Conservation (phyloP, 2,888 invertebrate genomes). For the Micropterix aruncella region DNA sequence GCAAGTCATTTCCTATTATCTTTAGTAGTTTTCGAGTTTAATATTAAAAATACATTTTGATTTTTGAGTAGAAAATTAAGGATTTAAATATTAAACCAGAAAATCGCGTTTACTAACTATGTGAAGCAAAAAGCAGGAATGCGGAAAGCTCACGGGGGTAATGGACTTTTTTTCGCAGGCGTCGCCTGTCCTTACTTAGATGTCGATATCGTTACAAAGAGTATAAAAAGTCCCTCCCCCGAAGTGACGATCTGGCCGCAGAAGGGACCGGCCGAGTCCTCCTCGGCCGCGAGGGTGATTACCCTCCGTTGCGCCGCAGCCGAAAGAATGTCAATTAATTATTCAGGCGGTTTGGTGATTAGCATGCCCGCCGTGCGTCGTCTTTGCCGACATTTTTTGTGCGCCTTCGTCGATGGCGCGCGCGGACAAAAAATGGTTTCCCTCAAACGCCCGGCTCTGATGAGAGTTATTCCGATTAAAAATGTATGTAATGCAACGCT, state of each 20-base stretch:
- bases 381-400: slow-evolving; percentile 1
- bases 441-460: not conserved
- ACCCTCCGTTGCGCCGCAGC: slow-evolving; percentile 13
- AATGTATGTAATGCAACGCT: not conserved
- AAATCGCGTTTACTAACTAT: too few relatives aligned
- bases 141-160: too few relatives aligned
- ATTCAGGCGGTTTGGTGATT: slow-evolving; percentile 13
- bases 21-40: too few relatives aligned
- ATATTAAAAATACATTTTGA: too few relatives aligned
- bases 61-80: too few relatives aligned
- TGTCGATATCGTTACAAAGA: not conserved
- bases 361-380: slow-evolving; percentile 11
- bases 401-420: not conserved
- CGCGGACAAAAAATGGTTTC: slow-evolving; percentile 3
- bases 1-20: too few relatives aligned
- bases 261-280: slow-evolving; percentile 12
- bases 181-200: too few relatives aligned
- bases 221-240: not conserved
- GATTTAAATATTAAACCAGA: too few relatives aligned
- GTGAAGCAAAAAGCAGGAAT: too few relatives aligned
- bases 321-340: slow-evolving; percentile 14
- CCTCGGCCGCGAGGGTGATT: slow-evolving; percentile 14
- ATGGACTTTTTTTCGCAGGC: too few relatives aligned
- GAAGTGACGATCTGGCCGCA: slow-evolving; percentile 5
- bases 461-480: not conserved